Evolutionary conservation across 2,797 vertebrate genomes (phyloP).

Genomic region (Denticeps clupeoides): DNA sequence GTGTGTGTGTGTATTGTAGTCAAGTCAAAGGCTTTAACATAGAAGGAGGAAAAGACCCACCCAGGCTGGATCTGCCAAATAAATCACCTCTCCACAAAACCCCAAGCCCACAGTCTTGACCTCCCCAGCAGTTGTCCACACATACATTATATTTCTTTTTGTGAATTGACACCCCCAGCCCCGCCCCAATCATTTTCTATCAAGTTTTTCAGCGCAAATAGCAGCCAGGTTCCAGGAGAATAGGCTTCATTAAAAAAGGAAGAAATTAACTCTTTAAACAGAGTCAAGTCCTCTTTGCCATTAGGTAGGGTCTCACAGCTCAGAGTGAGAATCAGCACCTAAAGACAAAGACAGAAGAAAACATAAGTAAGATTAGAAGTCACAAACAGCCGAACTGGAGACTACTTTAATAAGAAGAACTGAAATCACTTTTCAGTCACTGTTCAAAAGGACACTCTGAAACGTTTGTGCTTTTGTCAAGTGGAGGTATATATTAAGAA

Average conservation of each 20-base stretch:
- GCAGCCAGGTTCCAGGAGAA: constrained; percentile 26
- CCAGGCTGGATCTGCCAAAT: neutral
- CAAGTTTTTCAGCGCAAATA: constrained; percentile 23
- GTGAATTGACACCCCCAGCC: neutral
- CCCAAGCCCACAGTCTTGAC: too few species aligned
- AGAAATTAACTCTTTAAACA: constrained; percentile 59
- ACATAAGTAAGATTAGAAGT: too few species aligned
- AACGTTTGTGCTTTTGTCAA: too few species aligned
- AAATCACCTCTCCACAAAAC: too few species aligned
- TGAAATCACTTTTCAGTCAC: too few species aligned
- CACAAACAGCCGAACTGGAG: too few species aligned
- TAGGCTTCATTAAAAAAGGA: constrained; percentile 20
- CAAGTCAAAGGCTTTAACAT: neutral
- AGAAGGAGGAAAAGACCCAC: neutral
- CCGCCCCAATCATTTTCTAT: constrained; percentile 4
- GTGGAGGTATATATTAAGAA: too few species aligned
- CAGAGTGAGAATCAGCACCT: constrained; percentile 63
- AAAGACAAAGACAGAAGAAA: constrained; percentile 26
- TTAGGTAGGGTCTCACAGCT: constrained; percentile 61
- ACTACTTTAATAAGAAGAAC: too few species aligned
- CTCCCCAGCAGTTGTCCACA: too few species aligned
- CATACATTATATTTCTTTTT: too few species aligned
- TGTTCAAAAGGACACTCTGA: too few species aligned
- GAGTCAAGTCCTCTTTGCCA: constrained; percentile 47
- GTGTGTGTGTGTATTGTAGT: neutral